Conservation (phyloP, 2,113 vertebrate species). For the Callipepla californica region DNA sequence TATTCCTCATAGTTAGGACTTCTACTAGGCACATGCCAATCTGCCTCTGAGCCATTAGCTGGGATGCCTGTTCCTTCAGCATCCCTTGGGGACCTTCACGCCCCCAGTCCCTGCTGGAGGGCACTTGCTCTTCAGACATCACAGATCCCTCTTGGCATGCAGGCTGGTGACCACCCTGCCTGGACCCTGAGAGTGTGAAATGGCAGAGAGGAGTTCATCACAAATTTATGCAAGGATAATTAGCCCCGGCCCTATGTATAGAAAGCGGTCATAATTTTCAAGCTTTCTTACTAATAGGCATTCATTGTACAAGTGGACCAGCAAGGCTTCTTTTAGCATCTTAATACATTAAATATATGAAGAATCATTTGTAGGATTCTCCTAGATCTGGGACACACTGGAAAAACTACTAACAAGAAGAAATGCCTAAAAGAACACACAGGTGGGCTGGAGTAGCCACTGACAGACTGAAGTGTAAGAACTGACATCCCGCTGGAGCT, state of each 20-base stretch:
- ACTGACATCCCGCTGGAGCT: neutral
- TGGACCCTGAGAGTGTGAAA: neutral
- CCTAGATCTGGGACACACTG: neutral
- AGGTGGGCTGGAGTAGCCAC: neutral
- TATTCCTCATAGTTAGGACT: neutral
- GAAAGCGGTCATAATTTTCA: neutral
- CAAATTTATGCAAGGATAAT: slow-evolving; percentile 12
- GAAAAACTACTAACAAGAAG: neutral
- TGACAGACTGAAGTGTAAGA: neutral
- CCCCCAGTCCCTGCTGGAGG: neutral
- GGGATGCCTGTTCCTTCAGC: neutral
- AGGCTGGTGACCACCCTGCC: neutral
- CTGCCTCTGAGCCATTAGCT: neutral
- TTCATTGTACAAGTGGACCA: neutral
- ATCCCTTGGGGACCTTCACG: neutral
- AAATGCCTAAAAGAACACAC: neutral
- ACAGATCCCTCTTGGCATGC: neutral
- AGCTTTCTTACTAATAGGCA: neutral
- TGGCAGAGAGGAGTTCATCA: neutral
- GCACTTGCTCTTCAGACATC: neutral
- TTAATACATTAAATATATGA: neutral
- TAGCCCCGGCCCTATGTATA: neutral
- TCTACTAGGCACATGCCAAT: neutral
- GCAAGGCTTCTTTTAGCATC: neutral
- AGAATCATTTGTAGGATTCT: neutral